Evolutionary conservation across 2,888 invertebrate species (phyloP), one percentile per base, ranked within the genome.

Genomic region (Mechanitis messenoides): DNA sequence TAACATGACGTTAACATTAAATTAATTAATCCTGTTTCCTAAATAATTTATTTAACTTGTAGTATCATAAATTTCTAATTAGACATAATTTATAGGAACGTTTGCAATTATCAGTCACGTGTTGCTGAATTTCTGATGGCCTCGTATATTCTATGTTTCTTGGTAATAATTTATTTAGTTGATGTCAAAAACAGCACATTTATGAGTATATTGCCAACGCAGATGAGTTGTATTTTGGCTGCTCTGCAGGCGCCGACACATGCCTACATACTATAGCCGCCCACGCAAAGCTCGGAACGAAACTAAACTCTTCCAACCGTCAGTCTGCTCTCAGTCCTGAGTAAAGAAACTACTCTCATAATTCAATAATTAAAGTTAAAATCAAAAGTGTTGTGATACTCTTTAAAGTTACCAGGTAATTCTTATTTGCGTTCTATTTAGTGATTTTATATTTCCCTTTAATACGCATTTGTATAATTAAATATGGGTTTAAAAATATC

Each of bases 301-400:
- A 82, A 83, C 83, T 85, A 84, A 85, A 84, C 81, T 78, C 65
- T 73, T 74, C 68, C 66, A 66, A 62, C 71, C 68, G 70, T 83
- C 88, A 90, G 89, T 90, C 72, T 77, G 79, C 76, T 75, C 78
- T 81, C 76, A 80, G 85, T 78, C 86, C 84, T 62, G 81, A 75
- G 74, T 66, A 72, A 74, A 78, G 74, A 78, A 81, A 81, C 86
- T 83, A 68, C 81, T 84, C 77, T 69, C 31, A 55, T 46, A 65
- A 63, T 54, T 59, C 7, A 56, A 53, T 50, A 47, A 42, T 42
- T 42, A 9, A 50, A 50, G 9, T 50, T 50, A 31, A 50, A 50
- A 50, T 7, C 11, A 50, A 31, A 7, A 56, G 56, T 62, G 47
- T 54, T 54, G 62, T 62, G 59, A 56, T 55, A 53, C 38, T 28